Evolutionary conservation across 2,113 vertebrate species (phyloP).

Genomic region (Megalops atlanticus): DNA sequence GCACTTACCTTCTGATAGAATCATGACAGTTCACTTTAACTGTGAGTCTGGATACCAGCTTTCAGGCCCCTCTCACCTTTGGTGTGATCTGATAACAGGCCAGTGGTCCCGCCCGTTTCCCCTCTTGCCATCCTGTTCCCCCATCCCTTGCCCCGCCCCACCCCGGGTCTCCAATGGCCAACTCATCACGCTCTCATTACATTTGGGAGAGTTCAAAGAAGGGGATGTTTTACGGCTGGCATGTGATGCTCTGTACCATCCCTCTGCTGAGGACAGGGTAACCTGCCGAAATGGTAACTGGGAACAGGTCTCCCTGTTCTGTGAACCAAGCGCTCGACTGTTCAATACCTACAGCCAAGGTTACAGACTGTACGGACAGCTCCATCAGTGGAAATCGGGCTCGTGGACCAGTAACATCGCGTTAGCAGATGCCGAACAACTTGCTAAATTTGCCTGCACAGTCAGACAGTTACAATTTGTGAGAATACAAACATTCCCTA

Average conservation of each 20-base stretch:
- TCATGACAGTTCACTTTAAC: background rate
- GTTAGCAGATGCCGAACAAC: background rate
- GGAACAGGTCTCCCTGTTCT: background rate
- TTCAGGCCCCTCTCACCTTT: background rate
- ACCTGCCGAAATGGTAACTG: constrained; percentile 11
- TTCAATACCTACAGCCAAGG: background rate
- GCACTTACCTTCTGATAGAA: background rate
- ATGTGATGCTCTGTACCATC: constrained; percentile 19
- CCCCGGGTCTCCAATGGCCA: constrained; percentile 12
- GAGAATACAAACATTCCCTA: background rate
- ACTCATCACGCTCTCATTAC: background rate
- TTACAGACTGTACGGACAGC: background rate
- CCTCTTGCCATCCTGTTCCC: background rate
- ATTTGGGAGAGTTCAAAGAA: background rate
- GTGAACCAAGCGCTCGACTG: constrained; percentile 17
- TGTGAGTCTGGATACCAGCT: constrained; percentile 13
- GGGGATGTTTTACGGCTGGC: constrained; percentile 9
- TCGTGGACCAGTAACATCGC: background rate
- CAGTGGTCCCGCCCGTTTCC: constrained; percentile 7
- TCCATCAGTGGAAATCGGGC: constrained; percentile 21
- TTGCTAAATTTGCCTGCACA: constrained; percentile 8
- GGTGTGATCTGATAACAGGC: constrained; percentile 16
- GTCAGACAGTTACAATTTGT: background rate
- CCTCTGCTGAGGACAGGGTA: background rate
- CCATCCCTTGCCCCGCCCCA: constrained; percentile 11